These are phyloP conservation scores for Heliconius nattereri DNA, from an alignment of 1,140 invertebrate genomes.

Conservation along the genomic window DNA sequence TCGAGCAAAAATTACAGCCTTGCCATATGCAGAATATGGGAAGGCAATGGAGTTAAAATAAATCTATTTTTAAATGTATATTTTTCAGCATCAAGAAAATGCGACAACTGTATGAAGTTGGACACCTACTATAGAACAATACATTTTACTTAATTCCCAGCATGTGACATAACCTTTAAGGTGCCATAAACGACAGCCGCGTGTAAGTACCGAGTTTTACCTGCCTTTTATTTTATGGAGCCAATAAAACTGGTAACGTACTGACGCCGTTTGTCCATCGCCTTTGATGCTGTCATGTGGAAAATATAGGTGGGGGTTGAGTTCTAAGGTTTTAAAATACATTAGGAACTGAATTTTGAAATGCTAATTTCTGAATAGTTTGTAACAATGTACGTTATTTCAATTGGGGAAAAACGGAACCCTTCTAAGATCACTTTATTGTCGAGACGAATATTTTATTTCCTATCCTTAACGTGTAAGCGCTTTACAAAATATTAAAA, in stretches of 20 bases:
- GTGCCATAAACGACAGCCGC: constrained; percentile 45
- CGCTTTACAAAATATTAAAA: too few relatives aligned
- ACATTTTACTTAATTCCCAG: constrained; percentile 23
- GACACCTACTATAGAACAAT: neutral
- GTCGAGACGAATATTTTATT: too few relatives aligned
- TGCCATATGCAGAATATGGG: too few relatives aligned
- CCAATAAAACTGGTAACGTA: constrained; percentile 48
- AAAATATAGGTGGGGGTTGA: constrained; percentile 28
- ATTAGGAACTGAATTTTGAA: neutral
- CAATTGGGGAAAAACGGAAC: too few relatives aligned
- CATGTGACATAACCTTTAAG: constrained; percentile 40
- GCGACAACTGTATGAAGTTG: too few relatives aligned
- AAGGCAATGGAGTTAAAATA: too few relatives aligned
- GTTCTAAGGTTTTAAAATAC: neutral
- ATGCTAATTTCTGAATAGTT: neutral
- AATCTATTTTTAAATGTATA: too few relatives aligned
- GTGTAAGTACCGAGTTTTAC: constrained; percentile 43
- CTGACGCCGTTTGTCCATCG: constrained; percentile 43
- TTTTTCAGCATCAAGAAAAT: too few relatives aligned
- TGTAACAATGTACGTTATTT: neutral
- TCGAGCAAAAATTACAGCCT: too few relatives aligned
- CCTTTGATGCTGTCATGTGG: constrained; percentile 20
- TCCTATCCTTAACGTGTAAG: too few relatives aligned
- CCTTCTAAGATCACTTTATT: too few relatives aligned
- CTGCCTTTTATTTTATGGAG: constrained; percentile 58